These are phyloP conservation scores for Barnardius zonarius DNA, from an alignment of 2,113 vertebrate species.

Conservation along the genomic window DNA sequence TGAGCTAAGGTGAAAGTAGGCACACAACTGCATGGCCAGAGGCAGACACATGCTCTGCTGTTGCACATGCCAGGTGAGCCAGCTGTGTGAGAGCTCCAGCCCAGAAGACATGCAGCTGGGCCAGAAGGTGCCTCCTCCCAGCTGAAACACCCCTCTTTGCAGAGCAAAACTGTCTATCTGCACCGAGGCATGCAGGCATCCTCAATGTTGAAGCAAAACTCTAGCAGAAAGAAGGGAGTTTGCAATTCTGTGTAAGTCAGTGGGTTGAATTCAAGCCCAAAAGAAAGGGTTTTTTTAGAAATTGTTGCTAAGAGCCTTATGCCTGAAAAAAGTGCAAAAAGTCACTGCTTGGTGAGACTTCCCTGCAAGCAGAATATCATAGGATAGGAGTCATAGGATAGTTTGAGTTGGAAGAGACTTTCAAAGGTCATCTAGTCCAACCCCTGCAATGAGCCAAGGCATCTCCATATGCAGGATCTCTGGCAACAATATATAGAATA, in stretches of 20 bases:
- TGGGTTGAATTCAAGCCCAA: background rate
- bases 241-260: accelerated
- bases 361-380: background rate
- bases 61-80: accelerated
- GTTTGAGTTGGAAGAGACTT: background rate
- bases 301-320: background rate
- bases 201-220: background rate
- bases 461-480: background rate
- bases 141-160: background rate
- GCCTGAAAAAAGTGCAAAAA: background rate
- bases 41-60: background rate
- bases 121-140: background rate
- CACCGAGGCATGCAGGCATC: accelerated
- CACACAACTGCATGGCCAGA: background rate
- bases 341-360: background rate
- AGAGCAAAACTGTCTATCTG: background rate
- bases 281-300: background rate
- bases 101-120: background rate
- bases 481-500: background rate
- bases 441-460: background rate
- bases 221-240: background rate
- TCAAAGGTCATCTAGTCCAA: background rate
- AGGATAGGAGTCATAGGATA: background rate
- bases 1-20: background rate
- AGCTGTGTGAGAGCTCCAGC: background rate